A percentile compares a stretch with the other conserved stretches of the same genome.
Evolutionary conservation across 2,888 invertebrate species (phyloP).

Genomic region (Apoda limacodes): DNA sequence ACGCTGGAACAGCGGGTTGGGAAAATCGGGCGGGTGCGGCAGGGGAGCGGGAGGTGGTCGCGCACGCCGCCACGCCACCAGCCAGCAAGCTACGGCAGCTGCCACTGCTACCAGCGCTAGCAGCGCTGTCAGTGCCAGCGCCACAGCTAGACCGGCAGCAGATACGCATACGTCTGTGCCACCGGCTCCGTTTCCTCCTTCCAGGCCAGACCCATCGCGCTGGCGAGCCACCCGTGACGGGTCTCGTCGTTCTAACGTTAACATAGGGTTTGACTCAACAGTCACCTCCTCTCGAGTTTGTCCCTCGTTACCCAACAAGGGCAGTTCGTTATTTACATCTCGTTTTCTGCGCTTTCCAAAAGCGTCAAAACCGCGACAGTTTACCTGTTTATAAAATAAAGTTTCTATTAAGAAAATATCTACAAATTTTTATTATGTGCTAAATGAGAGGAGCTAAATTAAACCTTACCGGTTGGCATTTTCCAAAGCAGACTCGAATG

Average conservation of each 20-base stretch:
- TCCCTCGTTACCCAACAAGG: slow-evolving; percentile 77
- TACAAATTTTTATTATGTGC: neutral
- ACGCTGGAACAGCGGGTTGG: slow-evolving; percentile 87
- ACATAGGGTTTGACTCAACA: slow-evolving; percentile 91
- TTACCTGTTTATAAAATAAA: slow-evolving; percentile 70
- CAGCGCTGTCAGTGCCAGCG: slow-evolving; percentile 90
- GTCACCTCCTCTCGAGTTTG: slow-evolving; percentile 93
- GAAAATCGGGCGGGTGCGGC: slow-evolving; percentile 95
- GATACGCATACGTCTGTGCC: slow-evolving; percentile 91
- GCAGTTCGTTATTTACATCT: slow-evolving; percentile 56
- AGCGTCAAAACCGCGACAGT: slow-evolving; percentile 91
- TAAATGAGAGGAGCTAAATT: neutral
- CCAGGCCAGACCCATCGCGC: slow-evolving; percentile 82
- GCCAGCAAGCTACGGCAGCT: slow-evolving; percentile 95
- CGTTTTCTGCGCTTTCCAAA: slow-evolving; percentile 84
- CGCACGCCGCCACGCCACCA: slow-evolving; percentile 91
- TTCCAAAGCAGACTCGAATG: slow-evolving; percentile 94
- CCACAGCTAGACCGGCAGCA: slow-evolving; percentile 92
- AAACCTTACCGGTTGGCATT: slow-evolving; percentile 87
- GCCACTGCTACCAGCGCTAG: slow-evolving; percentile 93
- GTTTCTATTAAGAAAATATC: slow-evolving; percentile 3
- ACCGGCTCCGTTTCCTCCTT: slow-evolving; percentile 64
- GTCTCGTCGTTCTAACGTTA: slow-evolving; percentile 89
- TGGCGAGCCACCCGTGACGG: slow-evolving; percentile 81
- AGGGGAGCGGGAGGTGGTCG: slow-evolving; percentile 90